These are phyloP conservation scores for Diachasmimorpha longicaudata DNA, from an alignment of 1,140 invertebrate genomes.

Conservation along the genomic window DNA sequence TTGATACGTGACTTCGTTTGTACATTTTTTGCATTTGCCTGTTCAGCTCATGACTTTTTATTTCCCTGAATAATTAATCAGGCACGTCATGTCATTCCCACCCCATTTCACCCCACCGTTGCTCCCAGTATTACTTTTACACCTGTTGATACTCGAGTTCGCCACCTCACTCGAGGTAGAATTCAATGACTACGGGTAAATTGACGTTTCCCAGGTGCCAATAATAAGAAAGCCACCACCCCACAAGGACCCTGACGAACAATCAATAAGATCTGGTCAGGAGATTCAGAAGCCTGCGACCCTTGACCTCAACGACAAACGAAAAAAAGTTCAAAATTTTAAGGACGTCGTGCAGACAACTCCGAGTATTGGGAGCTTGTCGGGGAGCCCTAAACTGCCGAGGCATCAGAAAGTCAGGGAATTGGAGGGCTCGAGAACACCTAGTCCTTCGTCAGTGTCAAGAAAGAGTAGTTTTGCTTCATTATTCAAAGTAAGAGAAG, in stretches of 20 bases:
- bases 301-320: constrained; percentile 52
- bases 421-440: constrained; percentile 59
- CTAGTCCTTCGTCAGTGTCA: constrained; percentile 69
- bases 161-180: background rate
- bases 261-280: constrained; percentile 11
- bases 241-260: background rate
- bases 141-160: constrained; percentile 8
- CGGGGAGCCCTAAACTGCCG: constrained; percentile 49
- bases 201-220: constrained; percentile 38
- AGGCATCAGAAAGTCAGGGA: constrained; percentile 60
- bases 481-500: constrained; percentile 70
- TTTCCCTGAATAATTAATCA: background rate
- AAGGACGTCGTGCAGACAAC: constrained; percentile 50
- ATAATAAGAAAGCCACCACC: constrained; percentile 41
- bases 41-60: constrained; percentile 11
- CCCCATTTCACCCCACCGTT: background rate
- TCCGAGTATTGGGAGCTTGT: constrained; percentile 39
- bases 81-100: background rate
- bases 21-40: constrained; percentile 7
- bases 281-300: constrained; percentile 54
- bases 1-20: constrained; percentile 1
- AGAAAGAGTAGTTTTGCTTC: constrained; percentile 81
- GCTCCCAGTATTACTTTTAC: background rate
- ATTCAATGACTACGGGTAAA: background rate
- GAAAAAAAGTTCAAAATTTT: constrained; percentile 50